Evolutionary conservation across 1,140 invertebrate genomes (phyloP), one percentile per base, ranked within the genome.

Genomic region (Drosophila serrata): DNA sequence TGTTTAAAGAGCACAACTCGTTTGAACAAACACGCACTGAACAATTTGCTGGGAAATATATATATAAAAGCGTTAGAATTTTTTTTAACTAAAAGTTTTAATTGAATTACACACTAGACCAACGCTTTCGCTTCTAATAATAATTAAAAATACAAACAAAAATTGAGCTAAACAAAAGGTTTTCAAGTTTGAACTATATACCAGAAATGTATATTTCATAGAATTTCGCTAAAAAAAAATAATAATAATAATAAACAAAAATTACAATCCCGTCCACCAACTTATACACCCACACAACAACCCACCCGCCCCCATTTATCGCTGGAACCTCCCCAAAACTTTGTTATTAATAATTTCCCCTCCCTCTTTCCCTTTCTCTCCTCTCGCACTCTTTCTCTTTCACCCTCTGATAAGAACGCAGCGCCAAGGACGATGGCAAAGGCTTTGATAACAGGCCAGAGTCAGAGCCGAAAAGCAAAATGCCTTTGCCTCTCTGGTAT

Each of bases 1-100:
- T 85, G 67, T 85, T 84, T 84, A 84, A 70, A 84, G 82, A 86
- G 82, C 69, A 87, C 82, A 87, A 86, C 82, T 87, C 82, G 62
- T 75, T 67, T 63, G 59, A 51, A 74, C 46, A 58, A 77, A 51
- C 49, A 70, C 73, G 31, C 31, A 72, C 68, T 82, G 60, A 68
- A 84, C 81, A 65, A 81, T 74, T 65, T 62, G 49, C 82, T 82
- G 81, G 77, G 68, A 49, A 75, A 75, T 65, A 7, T 42, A 11
- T 19, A 19, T 11, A 1, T 17, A 13, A 17, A 59, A 79, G 68
- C 58, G 56, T 65, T 72, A 51, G 19, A 49, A n/a, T n/a, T n/a
- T 12, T 45, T 15, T 24, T n/a, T n/a, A 48, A 17, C 24, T 27
- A 29, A 27, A 29, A 11, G 13, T 53, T 65, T 65, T 51, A 51